Base-by-base conservation (phyloP, 1,140 invertebrate species). In the Fopius arisanus region DNA sequence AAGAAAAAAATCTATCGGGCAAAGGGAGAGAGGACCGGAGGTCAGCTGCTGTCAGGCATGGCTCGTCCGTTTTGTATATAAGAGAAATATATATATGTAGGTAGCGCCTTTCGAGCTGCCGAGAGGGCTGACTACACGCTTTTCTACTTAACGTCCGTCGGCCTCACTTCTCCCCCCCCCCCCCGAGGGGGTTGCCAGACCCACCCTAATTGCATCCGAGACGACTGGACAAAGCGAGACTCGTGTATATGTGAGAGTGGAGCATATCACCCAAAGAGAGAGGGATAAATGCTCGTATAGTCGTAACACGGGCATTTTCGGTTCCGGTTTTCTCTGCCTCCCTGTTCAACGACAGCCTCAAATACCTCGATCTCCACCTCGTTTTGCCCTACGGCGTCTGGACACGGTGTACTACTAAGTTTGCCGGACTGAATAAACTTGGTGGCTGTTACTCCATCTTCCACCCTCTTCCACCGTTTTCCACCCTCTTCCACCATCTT, bases 181-280 rank as follows among this genome's bases (percentile, higher is more conserved):
- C 16, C 67, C 14, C 79, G 77, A 80, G 81, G 83, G 83, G 79
- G 71, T 80, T 78, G 82, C 77, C 80, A 84, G 82, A 83, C 83
- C 84, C 86, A 86, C 84, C 87, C 87, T 88, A 88, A 88, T 88
- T 88, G 85, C 87, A 85, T 87, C 85, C 87, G 84, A 87, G 86
- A 65, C 86, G 87, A 88, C 78, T 78, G 86, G 87, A 88, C 86
- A 87, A 88, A 87, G 86, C 86, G 84, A 75, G 80, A 84, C 78
- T 77, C 83, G 83, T 87, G 86, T 88, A 84, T 86, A 80, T 86
- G 78, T 80, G 73, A 51, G 78, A 75, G 78, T 70, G 54, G 7
- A 28, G 23, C 23, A 26, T 59, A 59, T 48, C 43, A 71, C 4
- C 23, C 31, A 63, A 16, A 40, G 26, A 66, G 33, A 21, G 71